phyloP scores from a whole-genome alignment of 2,797 vertebrate genomes.

The Esox lucius region DNA sequence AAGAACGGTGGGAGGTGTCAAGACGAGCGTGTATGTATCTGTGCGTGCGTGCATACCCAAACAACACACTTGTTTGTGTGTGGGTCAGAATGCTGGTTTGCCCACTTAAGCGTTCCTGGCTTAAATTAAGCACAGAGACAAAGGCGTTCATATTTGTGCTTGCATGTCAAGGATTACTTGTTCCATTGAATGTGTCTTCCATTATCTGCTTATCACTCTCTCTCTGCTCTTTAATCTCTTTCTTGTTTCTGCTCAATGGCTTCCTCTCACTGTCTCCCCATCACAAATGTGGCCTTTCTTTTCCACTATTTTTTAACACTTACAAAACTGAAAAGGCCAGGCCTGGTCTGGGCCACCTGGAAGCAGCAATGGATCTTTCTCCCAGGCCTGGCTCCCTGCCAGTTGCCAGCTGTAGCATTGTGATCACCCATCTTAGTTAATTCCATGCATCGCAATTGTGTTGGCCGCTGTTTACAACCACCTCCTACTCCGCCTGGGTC shows the following conservation, averaged over 20 bases:
- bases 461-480: conserved; percentile 82
- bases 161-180: conserved; percentile 87
- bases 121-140: conserved; percentile 86
- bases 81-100: conserved; percentile 67
- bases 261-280: conserved; percentile 84
- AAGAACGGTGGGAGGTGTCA: conserved; percentile 57
- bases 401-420: conserved; percentile 93
- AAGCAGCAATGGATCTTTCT: conserved; percentile 79
- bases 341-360: conserved; percentile 88
- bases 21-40: conserved; percentile 23
- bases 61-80: neutral
- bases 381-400: conserved; percentile 81
- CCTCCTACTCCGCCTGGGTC: conserved; percentile 80
- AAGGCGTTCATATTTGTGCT: conserved; percentile 87
- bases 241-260: conserved; percentile 84
- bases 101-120: conserved; percentile 71
- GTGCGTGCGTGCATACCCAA: conserved; percentile 25
- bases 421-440: conserved; percentile 83
- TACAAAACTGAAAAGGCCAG: conserved; percentile 88
- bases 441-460: conserved; percentile 85
- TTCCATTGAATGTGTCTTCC: conserved; percentile 83
- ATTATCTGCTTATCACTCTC: conserved; percentile 89
- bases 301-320: conserved; percentile 83
- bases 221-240: conserved; percentile 91
- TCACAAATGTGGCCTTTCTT: conserved; percentile 77